Conservation (phyloP, 1,140 invertebrate species). For the Cherax quadricarinatus region DNA sequence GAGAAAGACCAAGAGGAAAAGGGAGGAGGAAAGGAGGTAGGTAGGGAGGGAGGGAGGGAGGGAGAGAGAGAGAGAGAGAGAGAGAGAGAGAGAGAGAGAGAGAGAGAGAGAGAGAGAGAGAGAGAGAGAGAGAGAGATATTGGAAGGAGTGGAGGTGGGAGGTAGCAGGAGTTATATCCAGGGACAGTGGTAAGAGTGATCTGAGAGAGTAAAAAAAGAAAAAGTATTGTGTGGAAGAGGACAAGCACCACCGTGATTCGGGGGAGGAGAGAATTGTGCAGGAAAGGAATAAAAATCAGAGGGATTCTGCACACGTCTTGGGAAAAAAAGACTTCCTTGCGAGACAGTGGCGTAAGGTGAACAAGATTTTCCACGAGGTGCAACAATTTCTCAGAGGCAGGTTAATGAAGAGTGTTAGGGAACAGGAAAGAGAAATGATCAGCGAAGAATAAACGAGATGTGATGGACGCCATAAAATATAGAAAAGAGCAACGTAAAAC, state of each 20-base stretch:
- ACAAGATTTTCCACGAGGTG: too few relatives aligned
- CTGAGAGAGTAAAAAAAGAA: neutral
- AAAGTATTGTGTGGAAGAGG: neutral
- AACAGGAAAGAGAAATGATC: too few relatives aligned
- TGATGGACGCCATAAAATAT: too few relatives aligned
- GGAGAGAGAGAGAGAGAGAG: neutral
- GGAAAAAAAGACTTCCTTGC: too few relatives aligned
- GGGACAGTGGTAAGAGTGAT: neutral
- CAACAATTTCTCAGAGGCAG: too few relatives aligned
- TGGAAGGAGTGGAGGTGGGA: neutral
- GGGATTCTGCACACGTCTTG: neutral
- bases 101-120: neutral
- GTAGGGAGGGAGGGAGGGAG: neutral
- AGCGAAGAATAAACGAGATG: too few relatives aligned
- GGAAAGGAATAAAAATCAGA: constrained; percentile 9
- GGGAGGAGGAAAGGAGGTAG: neutral
- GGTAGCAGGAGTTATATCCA: neutral
- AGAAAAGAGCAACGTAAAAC: too few relatives aligned
- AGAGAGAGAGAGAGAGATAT: neutral
- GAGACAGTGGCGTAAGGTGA: too few relatives aligned
- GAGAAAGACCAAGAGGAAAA: neutral
- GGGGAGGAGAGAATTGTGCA: neutral
- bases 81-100: neutral
- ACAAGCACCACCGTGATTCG: neutral
- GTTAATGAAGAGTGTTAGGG: too few relatives aligned